phyloP scores from a whole-genome alignment of 1,140 invertebrate genomes.

The Wiebesia pumilae region DNA sequence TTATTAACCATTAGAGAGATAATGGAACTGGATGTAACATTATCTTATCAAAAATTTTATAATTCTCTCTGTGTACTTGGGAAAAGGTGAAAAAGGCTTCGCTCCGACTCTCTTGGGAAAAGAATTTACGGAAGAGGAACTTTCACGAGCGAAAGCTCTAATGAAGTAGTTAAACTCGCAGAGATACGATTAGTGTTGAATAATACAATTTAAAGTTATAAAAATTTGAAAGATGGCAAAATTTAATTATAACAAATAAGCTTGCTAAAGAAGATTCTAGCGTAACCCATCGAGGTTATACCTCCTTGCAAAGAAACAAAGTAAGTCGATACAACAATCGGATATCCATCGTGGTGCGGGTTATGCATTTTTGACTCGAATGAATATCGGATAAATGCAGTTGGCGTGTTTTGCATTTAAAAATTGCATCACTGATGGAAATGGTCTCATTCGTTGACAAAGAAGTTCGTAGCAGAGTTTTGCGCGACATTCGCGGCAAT shows the following conservation, averaged over 20 bases:
- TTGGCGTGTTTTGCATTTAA: no score
- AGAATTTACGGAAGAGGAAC: not conserved
- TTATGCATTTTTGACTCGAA: no score
- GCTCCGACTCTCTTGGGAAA: not conserved
- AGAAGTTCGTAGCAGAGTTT: not conserved
- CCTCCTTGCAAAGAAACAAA: not conserved
- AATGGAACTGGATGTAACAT: not conserved
- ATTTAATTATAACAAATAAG: not conserved
- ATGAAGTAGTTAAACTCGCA: not conserved
- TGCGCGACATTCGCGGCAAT: not conserved
- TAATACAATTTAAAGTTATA: constrained; percentile 20
- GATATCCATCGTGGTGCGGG: not conserved
- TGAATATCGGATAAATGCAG: no score
- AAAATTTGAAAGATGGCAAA: not conserved
- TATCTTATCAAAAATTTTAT: not conserved
- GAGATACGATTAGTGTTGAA: constrained; percentile 1
- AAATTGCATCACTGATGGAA: no score
- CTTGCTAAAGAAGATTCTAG: not conserved
- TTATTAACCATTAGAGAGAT: not conserved
- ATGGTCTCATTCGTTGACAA: no score
- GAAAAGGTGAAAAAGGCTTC: not conserved
- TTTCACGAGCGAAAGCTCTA: not conserved
- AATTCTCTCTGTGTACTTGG: not conserved
- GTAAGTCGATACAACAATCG: not conserved
- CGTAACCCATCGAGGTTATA: not conserved